Evolutionary conservation across 2,113 vertebrate genomes (phyloP).

Genomic region (Macquaria ambigua): DNA sequence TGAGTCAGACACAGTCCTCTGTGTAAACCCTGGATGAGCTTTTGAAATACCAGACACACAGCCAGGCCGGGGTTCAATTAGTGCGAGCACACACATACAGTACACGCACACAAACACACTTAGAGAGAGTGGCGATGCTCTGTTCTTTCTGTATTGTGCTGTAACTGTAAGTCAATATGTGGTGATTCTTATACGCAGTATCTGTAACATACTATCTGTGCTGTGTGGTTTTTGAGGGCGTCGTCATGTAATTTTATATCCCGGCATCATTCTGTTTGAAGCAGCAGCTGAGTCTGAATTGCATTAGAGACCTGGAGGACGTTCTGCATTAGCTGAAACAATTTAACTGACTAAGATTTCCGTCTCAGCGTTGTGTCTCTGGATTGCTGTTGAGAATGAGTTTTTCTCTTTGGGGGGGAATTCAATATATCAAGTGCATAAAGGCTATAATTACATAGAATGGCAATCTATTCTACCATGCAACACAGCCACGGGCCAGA

Average conservation of each 20-base stretch:
- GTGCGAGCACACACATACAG: not conserved
- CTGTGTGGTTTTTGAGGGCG: not conserved
- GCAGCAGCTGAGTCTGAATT: not conserved
- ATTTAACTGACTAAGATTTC: slow-evolving; percentile 8
- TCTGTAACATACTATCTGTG: not conserved
- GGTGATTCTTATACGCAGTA: no score
- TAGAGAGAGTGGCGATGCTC: not conserved
- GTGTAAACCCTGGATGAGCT: slow-evolving; percentile 31
- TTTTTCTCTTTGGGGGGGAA: slow-evolving; percentile 34
- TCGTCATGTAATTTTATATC: slow-evolving; percentile 7
- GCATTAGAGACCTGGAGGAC: slow-evolving; percentile 9
- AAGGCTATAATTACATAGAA: slow-evolving; percentile 37
- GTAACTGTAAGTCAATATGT: not conserved
- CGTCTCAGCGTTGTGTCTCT: slow-evolving; percentile 8
- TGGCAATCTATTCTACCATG: slow-evolving; percentile 12
- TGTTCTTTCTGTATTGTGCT: not conserved
- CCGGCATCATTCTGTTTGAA: not conserved
- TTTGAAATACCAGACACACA: slow-evolving; percentile 31
- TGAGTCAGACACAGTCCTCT: slow-evolving; percentile 26
- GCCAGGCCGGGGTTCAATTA: slow-evolving; percentile 23
- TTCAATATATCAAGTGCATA: slow-evolving; percentile 31
- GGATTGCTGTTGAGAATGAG: not conserved
- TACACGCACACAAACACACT: not conserved
- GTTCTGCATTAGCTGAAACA: not conserved
- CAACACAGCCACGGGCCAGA: not conserved